Percentiles rank a stretch among this genome's conserved stretches.
Evolutionary conservation across 2,797 vertebrate genomes (phyloP).

Genomic region (Sparus aurata): DNA sequence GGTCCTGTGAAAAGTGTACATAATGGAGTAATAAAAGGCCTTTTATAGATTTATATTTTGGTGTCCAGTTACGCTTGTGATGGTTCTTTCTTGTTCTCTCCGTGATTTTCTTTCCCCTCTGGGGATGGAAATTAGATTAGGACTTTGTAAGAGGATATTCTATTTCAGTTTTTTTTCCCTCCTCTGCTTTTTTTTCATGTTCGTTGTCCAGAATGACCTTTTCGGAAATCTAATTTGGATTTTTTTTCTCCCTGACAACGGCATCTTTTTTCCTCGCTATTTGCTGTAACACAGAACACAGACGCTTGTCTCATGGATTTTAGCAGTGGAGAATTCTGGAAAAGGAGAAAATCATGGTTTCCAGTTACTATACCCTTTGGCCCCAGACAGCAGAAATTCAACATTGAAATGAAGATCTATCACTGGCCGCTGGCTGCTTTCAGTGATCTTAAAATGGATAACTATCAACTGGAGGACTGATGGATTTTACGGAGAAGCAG

Average conservation of each 20-base stretch:
- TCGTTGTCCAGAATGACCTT: constrained; percentile 85
- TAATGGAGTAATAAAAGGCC: constrained; percentile 91
- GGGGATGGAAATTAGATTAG: constrained; percentile 89
- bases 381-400: constrained; percentile 54
- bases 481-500: constrained; percentile 58
- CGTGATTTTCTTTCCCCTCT: constrained; percentile 88
- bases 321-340: constrained; percentile 63
- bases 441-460: constrained; percentile 69
- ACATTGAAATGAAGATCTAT: constrained; percentile 66
- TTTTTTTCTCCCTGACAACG: constrained; percentile 73
- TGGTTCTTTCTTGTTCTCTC: constrained; percentile 91
- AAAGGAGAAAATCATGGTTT: constrained; percentile 63
- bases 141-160: constrained; percentile 86
- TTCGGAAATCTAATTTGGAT: constrained; percentile 86
- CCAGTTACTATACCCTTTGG: constrained; percentile 45
- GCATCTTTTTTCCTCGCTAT: constrained; percentile 61
- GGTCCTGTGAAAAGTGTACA: constrained; percentile 97
- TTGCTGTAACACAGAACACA: constrained; percentile 69
- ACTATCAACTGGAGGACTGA: constrained; percentile 58
- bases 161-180: constrained; percentile 77
- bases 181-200: constrained; percentile 69
- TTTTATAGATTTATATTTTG: constrained; percentile 92
- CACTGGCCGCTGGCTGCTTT: constrained; percentile 70
- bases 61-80: constrained; percentile 89
- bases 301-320: constrained; percentile 79